phyloP scores from a whole-genome alignment of 2,113 vertebrate genomes.

The Zosterops hypoxanthus region DNA sequence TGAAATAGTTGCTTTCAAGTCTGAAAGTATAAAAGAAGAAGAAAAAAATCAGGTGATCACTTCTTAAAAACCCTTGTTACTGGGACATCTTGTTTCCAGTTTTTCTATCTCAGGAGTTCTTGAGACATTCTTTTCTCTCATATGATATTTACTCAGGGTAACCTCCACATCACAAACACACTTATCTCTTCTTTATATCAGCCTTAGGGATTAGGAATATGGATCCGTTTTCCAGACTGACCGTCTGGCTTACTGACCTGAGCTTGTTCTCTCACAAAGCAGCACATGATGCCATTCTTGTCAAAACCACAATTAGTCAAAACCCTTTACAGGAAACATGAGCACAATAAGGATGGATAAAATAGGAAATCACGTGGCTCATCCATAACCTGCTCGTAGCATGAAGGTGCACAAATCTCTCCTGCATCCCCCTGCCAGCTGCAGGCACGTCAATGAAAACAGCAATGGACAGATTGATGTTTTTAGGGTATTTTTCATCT shows the following conservation, averaged over 20 bases:
- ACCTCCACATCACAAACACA: slow-evolving; percentile 50
- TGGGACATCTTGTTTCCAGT: slow-evolving; percentile 12
- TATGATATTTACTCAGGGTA: slow-evolving; percentile 47
- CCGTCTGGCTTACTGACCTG: slow-evolving; percentile 77
- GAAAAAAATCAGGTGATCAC: background rate
- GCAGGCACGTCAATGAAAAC: background rate
- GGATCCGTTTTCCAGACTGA: slow-evolving; percentile 80
- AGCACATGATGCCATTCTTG: slow-evolving; percentile 71
- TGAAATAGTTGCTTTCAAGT: background rate
- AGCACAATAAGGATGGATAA: slow-evolving; percentile 74
- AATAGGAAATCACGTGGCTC: slow-evolving; percentile 75
- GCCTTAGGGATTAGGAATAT: slow-evolving; percentile 74
- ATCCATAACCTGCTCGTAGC: background rate
- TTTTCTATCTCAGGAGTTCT: background rate
- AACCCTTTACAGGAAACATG: slow-evolving; percentile 86
- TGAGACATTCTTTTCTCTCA: background rate
- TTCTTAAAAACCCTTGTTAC: background rate
- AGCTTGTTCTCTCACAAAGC: slow-evolving; percentile 58
- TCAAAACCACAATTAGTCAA: slow-evolving; percentile 81
- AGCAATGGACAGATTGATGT: background rate
- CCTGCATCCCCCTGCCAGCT: slow-evolving; percentile 45
- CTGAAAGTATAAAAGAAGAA: background rate
- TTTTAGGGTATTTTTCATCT: background rate
- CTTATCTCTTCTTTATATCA: slow-evolving; percentile 75
- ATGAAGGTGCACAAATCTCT: background rate